A percentile compares a stretch with the other conserved stretches of the same genome.
Conservation (phyloP, 2,113 vertebrate species). For the Pollimyrus isidori region DNA sequence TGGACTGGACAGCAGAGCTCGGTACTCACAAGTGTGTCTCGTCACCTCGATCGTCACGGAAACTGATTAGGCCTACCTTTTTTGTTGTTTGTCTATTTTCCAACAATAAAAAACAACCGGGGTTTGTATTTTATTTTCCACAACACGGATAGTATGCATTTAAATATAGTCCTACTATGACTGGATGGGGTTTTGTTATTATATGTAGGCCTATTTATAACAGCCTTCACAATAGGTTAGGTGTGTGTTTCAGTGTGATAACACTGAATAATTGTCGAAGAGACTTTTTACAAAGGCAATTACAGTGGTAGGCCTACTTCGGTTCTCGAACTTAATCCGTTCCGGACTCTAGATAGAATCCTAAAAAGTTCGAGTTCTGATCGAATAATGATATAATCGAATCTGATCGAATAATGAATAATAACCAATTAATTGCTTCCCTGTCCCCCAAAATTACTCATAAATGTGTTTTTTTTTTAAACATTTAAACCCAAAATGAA, state of each 20-base stretch:
- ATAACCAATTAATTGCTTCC: too few relatives aligned
- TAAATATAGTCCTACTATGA: neutral
- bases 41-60: neutral
- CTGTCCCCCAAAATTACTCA: too few relatives aligned
- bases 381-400: too few relatives aligned
- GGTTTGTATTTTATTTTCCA: neutral
- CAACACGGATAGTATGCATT: neutral
- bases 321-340: too few relatives aligned
- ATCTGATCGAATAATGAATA: too few relatives aligned
- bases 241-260: conserved; percentile 29
- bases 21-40: neutral
- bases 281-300: neutral
- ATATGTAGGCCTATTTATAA: neutral
- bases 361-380: too few relatives aligned
- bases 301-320: neutral
- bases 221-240: conserved; percentile 26
- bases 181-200: neutral
- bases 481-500: too few relatives aligned
- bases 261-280: conserved; percentile 28
- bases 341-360: too few relatives aligned
- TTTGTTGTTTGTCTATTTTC: neutral
- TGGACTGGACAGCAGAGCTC: neutral
- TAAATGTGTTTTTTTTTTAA: too few relatives aligned
- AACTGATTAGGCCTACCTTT: neutral
- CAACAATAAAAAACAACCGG: neutral